These are phyloP conservation scores for Jordanella pulchra DNA, from an alignment of 2,797 vertebrate species.

Conservation along the genomic window DNA sequence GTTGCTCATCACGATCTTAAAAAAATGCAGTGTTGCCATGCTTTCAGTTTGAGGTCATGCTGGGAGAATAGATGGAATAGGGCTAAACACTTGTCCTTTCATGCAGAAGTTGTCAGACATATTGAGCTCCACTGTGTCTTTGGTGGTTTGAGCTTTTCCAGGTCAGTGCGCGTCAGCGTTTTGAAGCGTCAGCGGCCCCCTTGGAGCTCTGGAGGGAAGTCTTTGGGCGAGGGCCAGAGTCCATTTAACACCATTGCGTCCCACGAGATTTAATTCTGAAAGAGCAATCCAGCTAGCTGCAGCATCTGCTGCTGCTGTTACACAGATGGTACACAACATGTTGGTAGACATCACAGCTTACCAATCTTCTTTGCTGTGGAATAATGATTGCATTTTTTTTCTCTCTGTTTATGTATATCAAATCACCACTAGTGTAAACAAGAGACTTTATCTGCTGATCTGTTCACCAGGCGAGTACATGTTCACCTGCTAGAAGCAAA, in stretches of 20 bases:
- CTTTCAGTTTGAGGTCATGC: conserved; percentile 23
- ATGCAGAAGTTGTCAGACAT: conserved; percentile 34
- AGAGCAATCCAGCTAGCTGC: conserved; percentile 7
- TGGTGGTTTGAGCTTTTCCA: conserved; percentile 54
- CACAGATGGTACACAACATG: conserved; percentile 1
- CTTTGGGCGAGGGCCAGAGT: conserved; percentile 31
- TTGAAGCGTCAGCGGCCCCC: conserved; percentile 44
- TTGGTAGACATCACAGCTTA: background rate
- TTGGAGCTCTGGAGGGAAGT: conserved; percentile 51
- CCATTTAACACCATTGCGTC: conserved; percentile 43
- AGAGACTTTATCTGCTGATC: background rate
- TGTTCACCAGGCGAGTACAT: background rate
- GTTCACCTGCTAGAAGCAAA: background rate
- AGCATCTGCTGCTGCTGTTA: conserved; percentile 14
- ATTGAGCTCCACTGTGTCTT: conserved; percentile 31
- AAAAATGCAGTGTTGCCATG: background rate
- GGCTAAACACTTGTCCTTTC: conserved; percentile 17
- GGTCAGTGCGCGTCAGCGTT: conserved; percentile 62
- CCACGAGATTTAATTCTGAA: conserved; percentile 32
- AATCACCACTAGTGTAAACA: background rate
- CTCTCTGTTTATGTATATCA: background rate
- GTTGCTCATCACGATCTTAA: background rate
- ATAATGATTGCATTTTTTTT: background rate
- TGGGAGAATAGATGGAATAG: conserved; percentile 34
- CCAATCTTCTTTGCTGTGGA: background rate